A percentile compares a stretch with the other conserved stretches of the same genome.
phyloP scores from a whole-genome alignment of 2,797 vertebrate genomes.

The Morus bassanus region DNA sequence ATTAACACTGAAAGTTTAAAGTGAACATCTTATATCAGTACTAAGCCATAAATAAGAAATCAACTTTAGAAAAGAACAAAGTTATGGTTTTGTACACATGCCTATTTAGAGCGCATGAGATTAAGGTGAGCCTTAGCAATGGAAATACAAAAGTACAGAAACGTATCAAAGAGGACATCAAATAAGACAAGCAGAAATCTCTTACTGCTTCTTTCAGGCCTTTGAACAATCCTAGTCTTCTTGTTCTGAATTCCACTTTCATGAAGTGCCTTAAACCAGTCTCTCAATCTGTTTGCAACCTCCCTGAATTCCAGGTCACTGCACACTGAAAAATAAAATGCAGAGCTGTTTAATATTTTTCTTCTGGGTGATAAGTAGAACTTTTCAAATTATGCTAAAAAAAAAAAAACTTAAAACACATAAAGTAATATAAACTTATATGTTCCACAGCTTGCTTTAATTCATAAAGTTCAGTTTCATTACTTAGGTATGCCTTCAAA shows the following conservation, averaged over 20 bases:
- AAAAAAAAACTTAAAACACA: not conserved
- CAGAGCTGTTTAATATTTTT: not conserved
- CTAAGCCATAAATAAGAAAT: not conserved
- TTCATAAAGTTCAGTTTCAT: not conserved
- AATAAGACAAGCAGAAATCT: not conserved
- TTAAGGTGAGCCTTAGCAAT: not conserved
- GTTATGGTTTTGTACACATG: not conserved
- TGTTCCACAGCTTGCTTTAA: not conserved
- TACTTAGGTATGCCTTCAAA: not conserved
- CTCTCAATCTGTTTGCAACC: constrained; percentile 88
- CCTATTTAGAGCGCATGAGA: not conserved
- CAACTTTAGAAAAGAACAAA: not conserved
- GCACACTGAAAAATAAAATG: constrained; percentile 81
- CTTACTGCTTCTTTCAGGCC: constrained; percentile 91
- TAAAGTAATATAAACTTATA: not conserved
- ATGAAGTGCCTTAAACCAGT: constrained; percentile 95
- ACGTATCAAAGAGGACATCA: not conserved
- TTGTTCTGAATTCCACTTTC: constrained; percentile 88
- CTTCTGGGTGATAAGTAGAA: not conserved
- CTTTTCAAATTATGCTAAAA: not conserved
- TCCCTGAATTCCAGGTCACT: constrained; percentile 89
- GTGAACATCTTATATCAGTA: not conserved
- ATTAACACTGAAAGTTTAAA: not conserved
- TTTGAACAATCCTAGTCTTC: constrained; percentile 83
- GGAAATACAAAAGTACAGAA: not conserved